Conservation (phyloP, 37 sponge, comb jelly and placozoan species). For the Haliclona indistincta region DNA sequence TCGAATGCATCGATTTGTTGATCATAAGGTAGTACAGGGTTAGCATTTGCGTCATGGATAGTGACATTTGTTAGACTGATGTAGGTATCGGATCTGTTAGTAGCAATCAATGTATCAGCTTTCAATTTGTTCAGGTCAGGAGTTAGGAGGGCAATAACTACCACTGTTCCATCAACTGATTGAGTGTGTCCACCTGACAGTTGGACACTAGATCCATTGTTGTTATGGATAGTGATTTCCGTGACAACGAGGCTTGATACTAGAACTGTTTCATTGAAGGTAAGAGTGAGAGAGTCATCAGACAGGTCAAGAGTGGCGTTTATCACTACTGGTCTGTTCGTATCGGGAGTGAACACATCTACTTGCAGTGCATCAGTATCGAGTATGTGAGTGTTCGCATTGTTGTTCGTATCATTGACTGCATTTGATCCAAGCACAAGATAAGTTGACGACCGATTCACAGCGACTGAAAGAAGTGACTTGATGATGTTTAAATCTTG, state of each 20-base stretch:
- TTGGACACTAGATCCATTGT: slow-evolving; percentile 1
- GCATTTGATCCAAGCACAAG: slow-evolving; percentile 53
- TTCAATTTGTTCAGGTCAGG: slow-evolving; percentile 70
- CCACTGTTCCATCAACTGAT: slow-evolving; percentile 36
- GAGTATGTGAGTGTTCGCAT: slow-evolving; percentile 41
- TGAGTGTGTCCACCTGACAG: slow-evolving; percentile 59
- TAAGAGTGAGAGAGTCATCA: slow-evolving; percentile 59
- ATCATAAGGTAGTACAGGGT: slow-evolving; percentile 34
- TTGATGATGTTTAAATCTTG: slow-evolving; percentile 83
- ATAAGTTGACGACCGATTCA: slow-evolving; percentile 32
- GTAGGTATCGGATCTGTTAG: slow-evolving; percentile 37
- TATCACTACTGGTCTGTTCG: slow-evolving; percentile 46
- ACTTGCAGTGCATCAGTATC: slow-evolving; percentile 51
- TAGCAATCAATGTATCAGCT: slow-evolving; percentile 55
- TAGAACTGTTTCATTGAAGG: slow-evolving; percentile 82
- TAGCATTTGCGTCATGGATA: slow-evolving; percentile 56
- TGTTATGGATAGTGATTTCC: slow-evolving; percentile 65
- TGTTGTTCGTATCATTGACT: slow-evolving; percentile 65
- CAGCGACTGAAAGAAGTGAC: slow-evolving; percentile 39
- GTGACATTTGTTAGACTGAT: slow-evolving; percentile 47
- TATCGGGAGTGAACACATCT: slow-evolving; percentile 46
- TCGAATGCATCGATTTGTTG: slow-evolving; percentile 21
- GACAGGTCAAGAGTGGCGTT: slow-evolving; percentile 63
- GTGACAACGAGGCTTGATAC: slow-evolving; percentile 62
- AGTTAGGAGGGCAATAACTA: slow-evolving; percentile 37